Conservation (phyloP, 2,888 invertebrate species). For the Netelia fuscicornis region DNA sequence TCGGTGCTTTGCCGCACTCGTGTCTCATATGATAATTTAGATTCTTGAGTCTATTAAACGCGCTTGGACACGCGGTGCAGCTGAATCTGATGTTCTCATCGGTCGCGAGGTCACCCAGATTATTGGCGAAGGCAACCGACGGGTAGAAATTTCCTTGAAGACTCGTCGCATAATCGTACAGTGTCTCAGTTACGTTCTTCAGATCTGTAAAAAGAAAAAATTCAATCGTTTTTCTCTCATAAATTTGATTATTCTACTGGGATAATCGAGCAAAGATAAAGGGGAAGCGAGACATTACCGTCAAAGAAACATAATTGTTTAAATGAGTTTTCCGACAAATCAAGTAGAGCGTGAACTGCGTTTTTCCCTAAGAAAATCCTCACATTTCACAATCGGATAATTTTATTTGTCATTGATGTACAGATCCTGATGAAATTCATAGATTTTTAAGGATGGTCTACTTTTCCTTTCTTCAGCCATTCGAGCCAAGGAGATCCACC, state of each 20-base stretch:
- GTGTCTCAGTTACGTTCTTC: not conserved
- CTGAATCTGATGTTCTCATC: conserved; percentile 36
- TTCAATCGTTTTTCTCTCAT: conserved; percentile 4
- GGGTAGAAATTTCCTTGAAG: conserved; percentile 1
- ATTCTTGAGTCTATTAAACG: conserved; percentile 79
- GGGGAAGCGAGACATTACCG: not conserved
- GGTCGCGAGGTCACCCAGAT: not conserved
- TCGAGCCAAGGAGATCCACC: conserved; percentile 70
- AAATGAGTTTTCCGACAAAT: not conserved
- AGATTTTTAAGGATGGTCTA: not conserved
- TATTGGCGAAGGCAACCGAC: not conserved
- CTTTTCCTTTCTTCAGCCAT: conserved; percentile 70
- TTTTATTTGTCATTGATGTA: not conserved
- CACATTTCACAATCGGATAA: not conserved
- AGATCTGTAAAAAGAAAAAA: conserved; percentile 19
- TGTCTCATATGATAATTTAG: conserved; percentile 78
- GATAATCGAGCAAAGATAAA: not conserved
- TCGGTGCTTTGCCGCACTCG: conserved; percentile 78
- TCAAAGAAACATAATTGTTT: not conserved
- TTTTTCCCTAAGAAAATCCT: not conserved
- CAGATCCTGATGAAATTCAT: conserved; percentile 1
- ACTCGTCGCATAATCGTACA: conserved; percentile 1
- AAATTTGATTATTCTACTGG: not conserved
- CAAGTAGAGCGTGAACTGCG: not conserved
- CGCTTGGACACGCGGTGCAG: conserved; percentile 76